Conservation (phyloP, 2,113 vertebrate species). For the Ciconia stormi region DNA sequence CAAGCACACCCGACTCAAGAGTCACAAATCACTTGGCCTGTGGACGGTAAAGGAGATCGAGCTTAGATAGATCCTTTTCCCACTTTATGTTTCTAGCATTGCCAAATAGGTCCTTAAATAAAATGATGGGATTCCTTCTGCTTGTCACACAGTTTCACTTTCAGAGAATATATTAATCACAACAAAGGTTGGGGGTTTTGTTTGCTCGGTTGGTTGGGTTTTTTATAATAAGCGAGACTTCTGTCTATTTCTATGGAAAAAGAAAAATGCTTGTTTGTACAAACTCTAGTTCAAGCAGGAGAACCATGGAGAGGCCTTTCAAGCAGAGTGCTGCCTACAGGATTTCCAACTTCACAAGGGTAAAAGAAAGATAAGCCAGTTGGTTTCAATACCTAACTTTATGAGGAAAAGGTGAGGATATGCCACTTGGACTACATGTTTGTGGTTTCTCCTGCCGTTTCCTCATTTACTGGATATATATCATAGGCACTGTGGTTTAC, state of each 20-base stretch:
- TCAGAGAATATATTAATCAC: neutral
- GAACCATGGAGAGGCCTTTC: neutral
- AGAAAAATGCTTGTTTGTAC: neutral
- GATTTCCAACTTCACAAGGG: conserved; percentile 26
- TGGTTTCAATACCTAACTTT: neutral
- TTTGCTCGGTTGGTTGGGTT: neutral
- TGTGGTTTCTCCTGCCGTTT: conserved; percentile 31
- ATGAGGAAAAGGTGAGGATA: conserved; percentile 34
- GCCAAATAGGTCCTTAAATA: neutral
- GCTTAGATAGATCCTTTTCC: neutral
- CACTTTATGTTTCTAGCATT: neutral
- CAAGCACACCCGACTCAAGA: rapidly evolving
- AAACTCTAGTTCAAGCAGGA: neutral
- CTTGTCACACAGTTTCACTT: neutral
- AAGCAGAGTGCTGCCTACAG: neutral
- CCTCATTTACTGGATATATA: conserved; percentile 14
- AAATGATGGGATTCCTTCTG: neutral
- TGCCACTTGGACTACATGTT: conserved; percentile 29
- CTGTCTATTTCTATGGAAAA: neutral
- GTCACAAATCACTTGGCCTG: neutral
- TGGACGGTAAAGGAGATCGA: neutral
- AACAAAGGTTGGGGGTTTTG: neutral
- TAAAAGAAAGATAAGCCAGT: conserved; percentile 11
- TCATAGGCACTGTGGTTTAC: conserved; percentile 37
- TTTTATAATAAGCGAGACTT: neutral